These are phyloP conservation scores for Bujurquina vittata DNA, from an alignment of 2,113 vertebrate genomes.

Conservation along the genomic window DNA sequence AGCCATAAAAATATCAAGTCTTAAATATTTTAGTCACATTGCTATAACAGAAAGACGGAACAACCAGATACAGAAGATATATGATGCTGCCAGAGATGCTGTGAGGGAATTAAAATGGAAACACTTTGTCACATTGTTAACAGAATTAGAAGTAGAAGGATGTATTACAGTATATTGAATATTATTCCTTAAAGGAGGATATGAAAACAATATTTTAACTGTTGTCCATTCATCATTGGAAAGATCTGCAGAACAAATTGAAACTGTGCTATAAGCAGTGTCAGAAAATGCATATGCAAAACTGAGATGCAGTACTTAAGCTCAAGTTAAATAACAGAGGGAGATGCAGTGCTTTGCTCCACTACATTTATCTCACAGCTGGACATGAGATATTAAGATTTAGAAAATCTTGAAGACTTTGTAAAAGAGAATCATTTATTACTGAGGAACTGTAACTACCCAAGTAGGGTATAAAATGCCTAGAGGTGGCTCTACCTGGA, in stretches of 20 bases:
- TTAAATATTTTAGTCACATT: neutral
- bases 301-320: neutral
- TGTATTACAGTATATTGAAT: neutral
- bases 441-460: too few relatives aligned
- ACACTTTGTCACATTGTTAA: neutral
- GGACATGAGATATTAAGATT: too few relatives aligned
- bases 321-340: too few relatives aligned
- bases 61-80: neutral
- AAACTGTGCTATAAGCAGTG: neutral
- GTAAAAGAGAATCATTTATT: too few relatives aligned
- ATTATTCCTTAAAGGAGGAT: neutral
- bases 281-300: neutral
- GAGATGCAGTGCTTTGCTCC: neutral
- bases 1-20: neutral
- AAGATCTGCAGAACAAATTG: neutral
- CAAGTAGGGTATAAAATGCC: too few relatives aligned
- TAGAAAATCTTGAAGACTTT: too few relatives aligned
- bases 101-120: neutral
- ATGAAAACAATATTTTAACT: neutral
- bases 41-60: neutral
- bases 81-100: neutral
- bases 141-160: neutral
- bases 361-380: neutral
- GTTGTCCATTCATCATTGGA: neutral
- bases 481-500: too few relatives aligned